Evolutionary conservation across 2,888 invertebrate species (phyloP).

Genomic region (Imbricaverruca yamaguchii): DNA sequence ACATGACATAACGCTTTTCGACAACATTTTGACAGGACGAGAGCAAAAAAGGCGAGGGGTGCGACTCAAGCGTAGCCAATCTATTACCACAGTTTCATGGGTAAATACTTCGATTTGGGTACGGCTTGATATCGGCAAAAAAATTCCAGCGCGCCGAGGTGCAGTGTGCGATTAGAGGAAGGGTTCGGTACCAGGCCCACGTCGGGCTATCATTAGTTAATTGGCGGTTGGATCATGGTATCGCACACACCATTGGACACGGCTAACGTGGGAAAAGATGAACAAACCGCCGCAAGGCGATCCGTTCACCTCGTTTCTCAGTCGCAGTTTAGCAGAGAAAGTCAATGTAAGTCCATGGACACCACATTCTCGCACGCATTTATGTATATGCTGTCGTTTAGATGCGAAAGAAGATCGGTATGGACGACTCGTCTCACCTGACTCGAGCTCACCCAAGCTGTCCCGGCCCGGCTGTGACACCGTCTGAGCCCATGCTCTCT

Average conservation of each 20-base stretch:
- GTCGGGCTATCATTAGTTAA: slow-evolving; percentile 11
- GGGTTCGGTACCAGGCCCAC: background rate
- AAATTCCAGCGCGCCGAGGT: background rate
- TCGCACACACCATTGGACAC: background rate
- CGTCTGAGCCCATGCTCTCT: too few species aligned
- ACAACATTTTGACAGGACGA: background rate
- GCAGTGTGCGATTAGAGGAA: background rate
- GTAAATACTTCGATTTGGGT: slow-evolving; percentile 13
- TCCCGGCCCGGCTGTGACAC: too few species aligned
- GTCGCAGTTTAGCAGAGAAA: too few species aligned
- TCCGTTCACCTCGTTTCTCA: too few species aligned
- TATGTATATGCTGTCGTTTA: too few species aligned
- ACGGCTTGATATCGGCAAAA: slow-evolving; percentile 11
- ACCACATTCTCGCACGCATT: too few species aligned
- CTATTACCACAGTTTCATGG: slow-evolving; percentile 17
- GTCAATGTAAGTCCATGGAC: too few species aligned
- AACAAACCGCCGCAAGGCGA: background rate
- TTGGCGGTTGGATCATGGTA: background rate
- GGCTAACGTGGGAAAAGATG: background rate
- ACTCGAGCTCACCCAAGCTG: too few species aligned
- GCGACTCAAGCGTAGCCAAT: background rate
- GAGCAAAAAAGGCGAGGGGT: background rate
- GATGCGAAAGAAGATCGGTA: too few species aligned
- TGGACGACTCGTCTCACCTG: too few species aligned
- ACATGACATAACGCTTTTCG: slow-evolving; percentile 4